phyloP scores from a whole-genome alignment of 1,140 invertebrate species.

The Neodiprion pinetum region DNA sequence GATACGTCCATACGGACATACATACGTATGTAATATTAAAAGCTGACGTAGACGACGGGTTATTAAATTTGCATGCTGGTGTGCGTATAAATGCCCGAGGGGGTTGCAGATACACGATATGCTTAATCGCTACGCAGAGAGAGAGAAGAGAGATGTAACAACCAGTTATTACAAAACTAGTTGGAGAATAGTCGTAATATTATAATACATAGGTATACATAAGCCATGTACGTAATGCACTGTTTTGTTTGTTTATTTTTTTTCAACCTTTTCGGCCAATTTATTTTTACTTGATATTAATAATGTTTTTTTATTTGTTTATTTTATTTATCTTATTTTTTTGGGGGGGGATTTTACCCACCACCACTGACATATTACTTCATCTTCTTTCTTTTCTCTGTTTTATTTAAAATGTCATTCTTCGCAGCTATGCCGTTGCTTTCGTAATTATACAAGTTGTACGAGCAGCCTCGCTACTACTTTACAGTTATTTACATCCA shows the following conservation, averaged over 20 bases:
- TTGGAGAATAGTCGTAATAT: background rate
- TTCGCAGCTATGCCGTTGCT: no score
- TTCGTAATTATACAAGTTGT: no score
- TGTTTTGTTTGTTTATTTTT: background rate
- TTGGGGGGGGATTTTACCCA: no score
- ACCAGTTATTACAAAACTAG: background rate
- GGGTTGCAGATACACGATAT: background rate
- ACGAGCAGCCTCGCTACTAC: no score
- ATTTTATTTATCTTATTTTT: background rate
- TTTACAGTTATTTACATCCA: no score
- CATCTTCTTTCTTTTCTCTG: no score
- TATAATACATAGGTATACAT: background rate
- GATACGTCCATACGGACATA: no score
- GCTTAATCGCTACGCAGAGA: background rate
- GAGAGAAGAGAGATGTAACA: background rate
- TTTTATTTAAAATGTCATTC: no score
- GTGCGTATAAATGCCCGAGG: background rate
- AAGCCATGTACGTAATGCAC: background rate
- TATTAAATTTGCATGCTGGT: background rate
- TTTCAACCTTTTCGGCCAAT: background rate
- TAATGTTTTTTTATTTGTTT: background rate
- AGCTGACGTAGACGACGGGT: background rate
- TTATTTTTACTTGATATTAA: background rate
- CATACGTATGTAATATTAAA: no score
- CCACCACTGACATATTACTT: no score